Percentiles rank a stretch among this genome's conserved stretches.
Evolutionary conservation across 1,140 invertebrate species (phyloP).

Genomic region (Habropoda laboriosa): DNA sequence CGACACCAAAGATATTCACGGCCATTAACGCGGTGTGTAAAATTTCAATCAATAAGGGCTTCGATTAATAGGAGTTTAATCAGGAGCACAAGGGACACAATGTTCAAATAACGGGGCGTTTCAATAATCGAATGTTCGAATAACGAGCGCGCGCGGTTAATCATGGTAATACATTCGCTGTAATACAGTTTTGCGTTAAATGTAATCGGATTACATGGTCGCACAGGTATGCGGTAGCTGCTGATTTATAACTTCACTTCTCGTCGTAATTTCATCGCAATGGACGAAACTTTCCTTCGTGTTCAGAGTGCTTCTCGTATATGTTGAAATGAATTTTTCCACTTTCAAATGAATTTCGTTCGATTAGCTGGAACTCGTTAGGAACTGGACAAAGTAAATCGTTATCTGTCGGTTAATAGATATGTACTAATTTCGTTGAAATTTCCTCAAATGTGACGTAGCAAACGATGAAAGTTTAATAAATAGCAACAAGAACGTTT

Average conservation of each 20-base stretch:
- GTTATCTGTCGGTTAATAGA: neutral
- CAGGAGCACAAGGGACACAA: neutral
- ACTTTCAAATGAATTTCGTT: too few relatives aligned
- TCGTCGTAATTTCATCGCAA: constrained; percentile 1
- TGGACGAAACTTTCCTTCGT: neutral
- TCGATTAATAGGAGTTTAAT: neutral
- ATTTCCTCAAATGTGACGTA: too few relatives aligned
- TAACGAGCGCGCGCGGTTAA: constrained; percentile 11
- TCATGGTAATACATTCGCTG: constrained; percentile 23
- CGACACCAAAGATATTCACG: neutral
- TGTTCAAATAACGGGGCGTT: constrained; percentile 3
- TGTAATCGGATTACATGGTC: constrained; percentile 24
- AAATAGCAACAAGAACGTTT: neutral
- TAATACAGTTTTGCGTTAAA: constrained; percentile 4
- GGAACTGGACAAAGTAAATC: neutral
- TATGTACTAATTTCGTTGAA: too few relatives aligned
- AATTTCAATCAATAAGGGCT: neutral
- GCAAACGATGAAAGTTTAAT: neutral
- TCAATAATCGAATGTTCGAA: constrained; percentile 4
- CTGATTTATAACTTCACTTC: constrained; percentile 27
- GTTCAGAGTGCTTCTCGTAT: neutral
- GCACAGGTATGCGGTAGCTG: neutral
- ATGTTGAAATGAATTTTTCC: too few relatives aligned
- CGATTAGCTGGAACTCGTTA: neutral
- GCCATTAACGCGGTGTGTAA: neutral